These are phyloP conservation scores for Tachina lurida DNA, from an alignment of 2,888 invertebrate species.

Conservation along the genomic window DNA sequence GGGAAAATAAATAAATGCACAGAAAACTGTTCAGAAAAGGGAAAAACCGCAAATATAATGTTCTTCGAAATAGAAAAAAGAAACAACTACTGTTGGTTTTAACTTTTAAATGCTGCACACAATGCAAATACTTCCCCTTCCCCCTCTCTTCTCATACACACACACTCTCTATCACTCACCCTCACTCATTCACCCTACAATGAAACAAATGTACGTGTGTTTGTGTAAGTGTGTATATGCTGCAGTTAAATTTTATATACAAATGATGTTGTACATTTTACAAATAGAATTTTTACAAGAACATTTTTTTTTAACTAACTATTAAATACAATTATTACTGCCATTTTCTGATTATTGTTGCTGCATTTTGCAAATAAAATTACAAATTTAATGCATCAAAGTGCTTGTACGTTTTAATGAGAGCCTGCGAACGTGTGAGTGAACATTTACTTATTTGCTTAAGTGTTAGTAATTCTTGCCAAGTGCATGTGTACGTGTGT, in stretches of 20 bases:
- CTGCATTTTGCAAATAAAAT: constrained; percentile 36
- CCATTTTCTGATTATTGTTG: constrained; percentile 6
- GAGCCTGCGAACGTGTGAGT: background rate
- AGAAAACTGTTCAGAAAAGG: constrained; percentile 38
- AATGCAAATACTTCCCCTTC: background rate
- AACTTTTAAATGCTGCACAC: constrained; percentile 33
- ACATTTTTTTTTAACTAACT: constrained; percentile 13
- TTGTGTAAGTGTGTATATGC: background rate
- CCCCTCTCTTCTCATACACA: no score
- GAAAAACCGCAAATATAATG: constrained; percentile 51
- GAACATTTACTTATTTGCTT: constrained; percentile 8
- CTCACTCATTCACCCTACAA: background rate
- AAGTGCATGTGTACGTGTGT: background rate
- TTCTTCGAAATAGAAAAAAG: constrained; percentile 21
- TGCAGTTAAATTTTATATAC: constrained; percentile 34
- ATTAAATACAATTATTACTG: constrained; percentile 48
- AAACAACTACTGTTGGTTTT: constrained; percentile 21
- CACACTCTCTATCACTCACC: no score
- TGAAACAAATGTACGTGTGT: background rate
- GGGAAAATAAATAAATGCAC: constrained; percentile 10
- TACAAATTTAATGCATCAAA: constrained; percentile 51
- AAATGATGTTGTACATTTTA: constrained; percentile 39
- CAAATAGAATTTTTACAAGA: constrained; percentile 31
- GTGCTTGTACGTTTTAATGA: constrained; percentile 41
- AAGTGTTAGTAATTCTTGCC: constrained; percentile 3